Evolutionary conservation across 2,888 invertebrate genomes (phyloP).

Genomic region (Acanthosepion pharaonis): DNA sequence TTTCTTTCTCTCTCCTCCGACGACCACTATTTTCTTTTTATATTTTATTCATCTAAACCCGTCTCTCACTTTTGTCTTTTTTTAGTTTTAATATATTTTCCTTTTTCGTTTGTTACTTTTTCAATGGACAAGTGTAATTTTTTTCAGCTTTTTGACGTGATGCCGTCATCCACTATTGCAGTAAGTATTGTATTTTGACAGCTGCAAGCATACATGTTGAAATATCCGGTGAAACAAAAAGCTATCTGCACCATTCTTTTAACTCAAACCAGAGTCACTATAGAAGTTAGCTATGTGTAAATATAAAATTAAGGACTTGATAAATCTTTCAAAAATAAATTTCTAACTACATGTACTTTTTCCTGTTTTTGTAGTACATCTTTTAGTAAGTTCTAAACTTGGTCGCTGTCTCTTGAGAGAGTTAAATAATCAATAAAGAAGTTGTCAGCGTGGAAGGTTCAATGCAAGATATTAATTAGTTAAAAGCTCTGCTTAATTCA

Average conservation of each 20-base stretch:
- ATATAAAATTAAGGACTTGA: too few species aligned
- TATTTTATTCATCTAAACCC: too few species aligned
- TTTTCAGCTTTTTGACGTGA: not conserved
- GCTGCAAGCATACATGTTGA: not conserved
- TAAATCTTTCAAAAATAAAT: too few species aligned
- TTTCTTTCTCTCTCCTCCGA: too few species aligned
- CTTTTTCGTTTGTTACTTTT: not conserved
- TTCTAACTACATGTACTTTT: too few species aligned
- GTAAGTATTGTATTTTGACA: not conserved
- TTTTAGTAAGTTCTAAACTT: not conserved
- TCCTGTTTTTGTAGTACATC: not conserved
- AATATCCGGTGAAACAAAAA: not conserved
- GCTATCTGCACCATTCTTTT: not conserved
- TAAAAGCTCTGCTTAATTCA: constrained; percentile 21
- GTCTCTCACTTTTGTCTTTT: too few species aligned
- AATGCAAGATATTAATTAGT: not conserved
- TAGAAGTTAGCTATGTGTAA: not conserved
- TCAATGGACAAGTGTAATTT: too few species aligned
- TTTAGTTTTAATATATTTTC: not conserved
- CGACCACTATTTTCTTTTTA: too few species aligned
- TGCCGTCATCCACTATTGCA: not conserved
- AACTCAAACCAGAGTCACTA: not conserved
- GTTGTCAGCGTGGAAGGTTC: not conserved
- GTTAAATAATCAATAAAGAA: not conserved
- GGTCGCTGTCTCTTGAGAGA: not conserved